A percentile compares a stretch with the other conserved stretches of the same genome.
Evolutionary conservation across 2,797 vertebrate species (phyloP).

Genomic region (Spinus olivaceus): DNA sequence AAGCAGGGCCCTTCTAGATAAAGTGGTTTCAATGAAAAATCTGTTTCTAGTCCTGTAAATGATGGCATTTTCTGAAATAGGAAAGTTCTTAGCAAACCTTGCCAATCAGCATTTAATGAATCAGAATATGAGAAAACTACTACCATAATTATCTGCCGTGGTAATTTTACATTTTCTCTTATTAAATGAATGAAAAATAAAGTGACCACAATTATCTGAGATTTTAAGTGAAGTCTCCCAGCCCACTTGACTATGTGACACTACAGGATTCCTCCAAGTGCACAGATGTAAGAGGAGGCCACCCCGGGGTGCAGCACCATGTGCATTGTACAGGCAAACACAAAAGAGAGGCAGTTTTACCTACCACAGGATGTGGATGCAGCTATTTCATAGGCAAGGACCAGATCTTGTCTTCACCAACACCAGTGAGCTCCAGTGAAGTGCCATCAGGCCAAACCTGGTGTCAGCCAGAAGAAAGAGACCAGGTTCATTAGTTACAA

Average conservation of each 20-base stretch:
- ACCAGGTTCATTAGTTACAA: fast-evolving
- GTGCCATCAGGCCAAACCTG: neutral
- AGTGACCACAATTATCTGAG: neutral
- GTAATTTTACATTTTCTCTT: neutral
- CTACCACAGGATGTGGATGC: neutral
- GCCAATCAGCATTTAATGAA: neutral
- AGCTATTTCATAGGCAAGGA: neutral
- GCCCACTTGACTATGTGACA: neutral
- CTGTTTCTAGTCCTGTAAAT: neutral
- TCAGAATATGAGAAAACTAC: neutral
- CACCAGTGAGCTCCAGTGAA: neutral
- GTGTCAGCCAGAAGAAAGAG: neutral
- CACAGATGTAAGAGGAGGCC: neutral
- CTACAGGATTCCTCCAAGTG: neutral
- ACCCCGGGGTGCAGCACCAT: neutral
- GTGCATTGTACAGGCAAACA: neutral
- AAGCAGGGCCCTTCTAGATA: neutral
- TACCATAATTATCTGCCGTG: neutral
- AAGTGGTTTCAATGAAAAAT: neutral
- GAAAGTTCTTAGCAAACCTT: neutral
- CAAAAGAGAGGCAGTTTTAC: neutral
- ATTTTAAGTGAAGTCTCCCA: neutral
- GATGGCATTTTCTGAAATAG: neutral
- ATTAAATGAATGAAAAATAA: neutral
- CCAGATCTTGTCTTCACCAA: neutral